Evolutionary conservation across 2,797 vertebrate genomes (phyloP).

Genomic region (Aldrovandia affinis): DNA sequence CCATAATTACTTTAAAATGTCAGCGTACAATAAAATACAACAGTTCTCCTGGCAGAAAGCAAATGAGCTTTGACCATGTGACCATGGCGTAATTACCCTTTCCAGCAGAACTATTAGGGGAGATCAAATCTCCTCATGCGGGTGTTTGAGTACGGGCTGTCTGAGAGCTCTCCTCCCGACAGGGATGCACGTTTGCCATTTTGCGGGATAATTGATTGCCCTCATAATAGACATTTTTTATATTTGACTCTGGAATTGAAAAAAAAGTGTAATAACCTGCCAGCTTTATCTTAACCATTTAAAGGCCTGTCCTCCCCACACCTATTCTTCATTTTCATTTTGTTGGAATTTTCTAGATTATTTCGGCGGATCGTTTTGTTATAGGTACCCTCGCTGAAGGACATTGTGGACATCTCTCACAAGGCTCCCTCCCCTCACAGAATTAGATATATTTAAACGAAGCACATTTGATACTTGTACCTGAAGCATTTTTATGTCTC

Average conservation of each 20-base stretch:
- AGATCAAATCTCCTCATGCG: slow-evolving; percentile 99
- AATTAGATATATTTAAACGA: neutral
- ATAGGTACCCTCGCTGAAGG: neutral
- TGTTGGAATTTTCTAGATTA: slow-evolving; percentile 3
- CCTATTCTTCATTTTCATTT: slow-evolving; percentile 44
- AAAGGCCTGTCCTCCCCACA: slow-evolving; percentile 45
- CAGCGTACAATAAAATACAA: slow-evolving; percentile 99
- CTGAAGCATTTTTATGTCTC: too few relatives aligned
- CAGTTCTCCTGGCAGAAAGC: slow-evolving; percentile 99
- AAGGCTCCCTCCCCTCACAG: slow-evolving; percentile 44
- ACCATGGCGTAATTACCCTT: slow-evolving; percentile 99
- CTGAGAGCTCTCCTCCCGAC: slow-evolving; percentile 99
- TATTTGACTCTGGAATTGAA: slow-evolving; percentile 99
- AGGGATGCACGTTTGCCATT: slow-evolving; percentile 99
- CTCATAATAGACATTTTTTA: slow-evolving; percentile 99
- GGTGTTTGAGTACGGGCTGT: slow-evolving; percentile 99
- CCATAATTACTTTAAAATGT: slow-evolving; percentile 99
- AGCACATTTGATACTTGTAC: neutral
- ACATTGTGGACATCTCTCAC: slow-evolving; percentile 26
- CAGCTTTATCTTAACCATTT: slow-evolving; percentile 93
- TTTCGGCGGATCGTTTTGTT: slow-evolving; percentile 20
- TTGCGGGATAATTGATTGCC: slow-evolving; percentile 99
- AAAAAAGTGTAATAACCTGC: slow-evolving; percentile 92
- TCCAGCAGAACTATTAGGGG: slow-evolving; percentile 99
- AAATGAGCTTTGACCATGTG: slow-evolving; percentile 99